Evolutionary conservation across 2,113 vertebrate genomes (phyloP), one percentile per base, ranked within the genome.

Genomic region (Hippocampus comes): DNA sequence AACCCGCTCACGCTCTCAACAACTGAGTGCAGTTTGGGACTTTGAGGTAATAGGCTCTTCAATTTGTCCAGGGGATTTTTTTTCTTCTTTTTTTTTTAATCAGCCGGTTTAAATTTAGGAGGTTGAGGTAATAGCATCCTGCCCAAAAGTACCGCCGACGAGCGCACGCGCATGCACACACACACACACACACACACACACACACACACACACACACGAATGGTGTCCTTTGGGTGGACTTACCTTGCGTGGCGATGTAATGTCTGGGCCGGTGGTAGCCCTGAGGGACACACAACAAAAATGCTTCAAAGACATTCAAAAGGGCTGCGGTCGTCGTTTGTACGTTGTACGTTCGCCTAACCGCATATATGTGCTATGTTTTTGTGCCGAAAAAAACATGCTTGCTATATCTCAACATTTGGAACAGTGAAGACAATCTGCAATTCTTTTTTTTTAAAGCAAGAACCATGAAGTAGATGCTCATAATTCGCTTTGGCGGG

Each of bases 201-300:
- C 27, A 73, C 64, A 41, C 9, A 65, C 46, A 49, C 69, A 65
- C 56, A 49, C 67, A 63, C 51, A 51, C 46, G 56, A 53, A 64
- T 49, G 56, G 49, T 53, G 23, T 34, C 48, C 42, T 73, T 77
- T 21, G 9, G 3, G 14, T 15, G 5, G 78, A 82, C 83, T 88
- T 87, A 91, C 89, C 88, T 87, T 91, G 89, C 48, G 88, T 89
- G 82, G 88, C 89, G 79, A 90, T 89, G 84, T 90, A 90, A 86
- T 90, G 89, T 86, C 89, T 82, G 79, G 89, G 89, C 84, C 88
- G 78, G 6, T 89, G 88, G 80, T 90, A 90, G 0, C 89, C 89
- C 88, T 90, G 85, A 30, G 72, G 83, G 72, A 86, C 78, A 72
- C n/a, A 82, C 23, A 61, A 79, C 76, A 63, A 18, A 41, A 41